These are phyloP conservation scores for Steatornis caripensis DNA, from an alignment of 2,113 vertebrate species.

Conservation along the genomic window DNA sequence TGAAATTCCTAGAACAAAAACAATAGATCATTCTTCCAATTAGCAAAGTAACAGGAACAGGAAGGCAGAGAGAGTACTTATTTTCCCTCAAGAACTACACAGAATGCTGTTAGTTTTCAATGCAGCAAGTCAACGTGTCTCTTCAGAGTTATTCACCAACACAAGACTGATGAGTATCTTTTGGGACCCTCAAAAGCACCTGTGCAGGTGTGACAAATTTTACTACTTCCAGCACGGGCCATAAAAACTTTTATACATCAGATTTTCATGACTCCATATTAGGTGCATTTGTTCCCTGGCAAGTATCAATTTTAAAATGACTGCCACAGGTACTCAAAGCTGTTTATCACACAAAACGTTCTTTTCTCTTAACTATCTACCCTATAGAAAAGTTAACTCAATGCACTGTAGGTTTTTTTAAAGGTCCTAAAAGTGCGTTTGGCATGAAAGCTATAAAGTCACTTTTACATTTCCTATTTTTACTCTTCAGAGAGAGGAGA, in stretches of 20 bases:
- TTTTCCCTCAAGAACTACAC: not conserved
- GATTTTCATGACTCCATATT: not conserved
- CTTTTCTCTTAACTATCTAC: not conserved
- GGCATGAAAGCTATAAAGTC: not conserved
- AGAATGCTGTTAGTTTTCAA: not conserved
- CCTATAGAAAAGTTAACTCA: not conserved
- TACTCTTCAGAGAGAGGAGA: not conserved
- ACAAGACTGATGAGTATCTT: not conserved
- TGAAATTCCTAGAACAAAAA: not conserved
- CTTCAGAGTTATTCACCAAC: not conserved
- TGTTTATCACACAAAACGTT: not conserved
- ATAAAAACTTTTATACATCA: not conserved
- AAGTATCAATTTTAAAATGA: not conserved
- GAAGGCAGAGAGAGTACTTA: not conserved
- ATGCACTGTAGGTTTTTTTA: accelerated
- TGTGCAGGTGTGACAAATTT: not conserved
- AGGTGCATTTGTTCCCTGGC: not conserved
- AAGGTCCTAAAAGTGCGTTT: not conserved
- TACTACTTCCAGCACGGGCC: not conserved
- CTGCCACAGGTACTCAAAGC: not conserved
- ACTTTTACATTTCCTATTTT: not conserved
- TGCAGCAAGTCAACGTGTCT: not conserved
- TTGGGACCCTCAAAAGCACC: not conserved
- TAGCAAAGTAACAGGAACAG: not conserved
- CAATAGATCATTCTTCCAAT: accelerated